Evolutionary conservation across 1,140 invertebrate genomes (phyloP), one percentile per base, ranked within the genome.

Genomic region (Metopolophium dirhodum): DNA sequence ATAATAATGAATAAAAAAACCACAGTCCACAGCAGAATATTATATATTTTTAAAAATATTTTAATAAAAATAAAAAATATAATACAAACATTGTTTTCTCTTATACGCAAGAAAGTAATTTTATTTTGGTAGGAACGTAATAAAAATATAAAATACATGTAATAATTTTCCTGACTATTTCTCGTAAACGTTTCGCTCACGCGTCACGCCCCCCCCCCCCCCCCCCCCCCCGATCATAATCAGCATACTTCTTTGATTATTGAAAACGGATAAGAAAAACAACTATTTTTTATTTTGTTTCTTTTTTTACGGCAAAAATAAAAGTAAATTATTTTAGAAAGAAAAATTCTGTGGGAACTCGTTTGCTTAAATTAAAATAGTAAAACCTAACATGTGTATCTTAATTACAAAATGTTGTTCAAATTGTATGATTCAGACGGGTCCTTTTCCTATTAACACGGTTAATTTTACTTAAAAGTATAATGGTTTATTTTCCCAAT

Each of bases 401-500:
- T 83, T 83, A 83, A 83, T 83, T 41, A 85, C 7, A 85, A 4
- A 6, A 45, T 1, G 41, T 45, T 86, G 3, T 14, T 18, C 14
- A 49, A 49, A 87, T 49, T 49, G 22, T 51, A 49, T 6, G 1
- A 87, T n/a, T 51, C 30, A 4, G 9, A 6, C 37, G 4, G 41
- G 37, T 83, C 41, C 41, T 35, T 37, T n/a, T 77, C 61, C 61
- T 77, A 68, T 85, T 37, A 37, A 85, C 26, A 14, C 14, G 30
- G 2, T 49, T 87, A 49, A 89, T 22, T 54, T 89, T 54, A 88
- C 87, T 54, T 54, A 89, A 89, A 89, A 51, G 22, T 22, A 6
- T 91, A 82, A 91, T 83, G 68, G 8, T 82, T 91, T 82, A 83
- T 77, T 77, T 82, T 83, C 22, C 18, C 20, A 83, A 82, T 83